These are phyloP conservation scores for Pollenia labialis DNA, from an alignment of 2,888 invertebrate genomes.

Conservation along the genomic window DNA sequence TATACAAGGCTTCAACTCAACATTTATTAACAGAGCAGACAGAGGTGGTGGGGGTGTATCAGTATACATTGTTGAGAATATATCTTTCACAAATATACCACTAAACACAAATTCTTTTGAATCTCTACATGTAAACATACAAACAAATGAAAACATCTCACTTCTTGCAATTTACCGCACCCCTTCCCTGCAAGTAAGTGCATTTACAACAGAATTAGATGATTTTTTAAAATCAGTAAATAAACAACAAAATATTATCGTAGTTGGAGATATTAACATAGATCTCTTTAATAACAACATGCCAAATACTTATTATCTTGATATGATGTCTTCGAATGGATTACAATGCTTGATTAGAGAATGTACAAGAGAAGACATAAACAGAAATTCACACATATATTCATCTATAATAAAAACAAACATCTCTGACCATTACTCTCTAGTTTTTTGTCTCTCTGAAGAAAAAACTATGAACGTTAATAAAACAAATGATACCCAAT, in stretches of 20 bases:
- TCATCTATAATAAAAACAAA: constrained; percentile 1
- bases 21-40: neutral
- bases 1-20: constrained; percentile 5
- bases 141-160: neutral
- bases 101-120: neutral
- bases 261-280: constrained; percentile 26
- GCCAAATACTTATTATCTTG: neutral
- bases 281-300: neutral
- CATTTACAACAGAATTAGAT: constrained; percentile 4
- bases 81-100: neutral
- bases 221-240: neutral
- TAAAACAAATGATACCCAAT: neutral
- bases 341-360: neutral
- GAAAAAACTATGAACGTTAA: too few relatives aligned
- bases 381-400: neutral
- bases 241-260: neutral
- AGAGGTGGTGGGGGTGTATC: neutral
- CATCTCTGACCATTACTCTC: constrained; percentile 9
- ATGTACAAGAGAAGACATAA: constrained; percentile 15
- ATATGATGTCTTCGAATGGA: constrained; percentile 1
- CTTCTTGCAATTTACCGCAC: constrained; percentile 4
- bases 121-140: neutral
- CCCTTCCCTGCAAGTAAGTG: neutral
- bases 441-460: neutral
- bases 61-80: neutral